Evolutionary conservation across 1,140 invertebrate species (phyloP).

Genomic region (Drosophila sp.): DNA sequence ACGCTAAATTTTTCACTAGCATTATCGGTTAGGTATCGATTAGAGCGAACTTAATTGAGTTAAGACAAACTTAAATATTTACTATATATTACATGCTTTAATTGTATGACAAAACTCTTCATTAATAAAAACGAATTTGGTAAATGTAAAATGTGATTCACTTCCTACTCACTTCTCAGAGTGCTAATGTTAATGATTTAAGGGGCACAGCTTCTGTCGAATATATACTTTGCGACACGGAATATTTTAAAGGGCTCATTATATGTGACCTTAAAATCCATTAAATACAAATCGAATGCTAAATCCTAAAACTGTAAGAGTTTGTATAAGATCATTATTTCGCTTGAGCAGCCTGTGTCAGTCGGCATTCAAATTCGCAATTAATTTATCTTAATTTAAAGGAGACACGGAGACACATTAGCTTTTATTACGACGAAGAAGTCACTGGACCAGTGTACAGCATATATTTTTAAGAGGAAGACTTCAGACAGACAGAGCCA

Average conservation of each 20-base stretch:
- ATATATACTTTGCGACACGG: too few species aligned
- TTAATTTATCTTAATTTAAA: conserved; percentile 82
- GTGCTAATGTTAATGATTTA: neutral
- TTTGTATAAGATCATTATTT: conserved; percentile 51
- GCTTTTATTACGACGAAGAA: conserved; percentile 47
- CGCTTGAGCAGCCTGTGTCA: conserved; percentile 4
- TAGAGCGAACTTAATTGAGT: conserved; percentile 42
- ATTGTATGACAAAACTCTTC: conserved; percentile 79
- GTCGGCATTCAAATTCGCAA: conserved; percentile 70
- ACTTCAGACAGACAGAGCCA: conserved; percentile 18
- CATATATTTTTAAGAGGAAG: conserved; percentile 43
- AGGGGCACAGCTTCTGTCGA: too few species aligned
- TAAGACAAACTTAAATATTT: conserved; percentile 48
- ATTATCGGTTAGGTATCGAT: conserved; percentile 12
- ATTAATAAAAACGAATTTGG: conserved; percentile 75
- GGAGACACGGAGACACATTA: conserved; percentile 59
- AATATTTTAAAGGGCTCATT: too few species aligned
- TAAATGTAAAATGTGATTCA: conserved; percentile 45
- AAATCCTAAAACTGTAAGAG: conserved; percentile 24
- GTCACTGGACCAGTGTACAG: conserved; percentile 10
- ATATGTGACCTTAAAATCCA: conserved; percentile 44
- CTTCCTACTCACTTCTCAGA: neutral
- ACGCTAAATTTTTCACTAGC: conserved; percentile 30
- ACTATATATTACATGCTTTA: conserved; percentile 65
- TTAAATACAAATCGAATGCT: conserved; percentile 69